phyloP scores from a whole-genome alignment of 1,140 invertebrate species.

The Colletes gigas region DNA sequence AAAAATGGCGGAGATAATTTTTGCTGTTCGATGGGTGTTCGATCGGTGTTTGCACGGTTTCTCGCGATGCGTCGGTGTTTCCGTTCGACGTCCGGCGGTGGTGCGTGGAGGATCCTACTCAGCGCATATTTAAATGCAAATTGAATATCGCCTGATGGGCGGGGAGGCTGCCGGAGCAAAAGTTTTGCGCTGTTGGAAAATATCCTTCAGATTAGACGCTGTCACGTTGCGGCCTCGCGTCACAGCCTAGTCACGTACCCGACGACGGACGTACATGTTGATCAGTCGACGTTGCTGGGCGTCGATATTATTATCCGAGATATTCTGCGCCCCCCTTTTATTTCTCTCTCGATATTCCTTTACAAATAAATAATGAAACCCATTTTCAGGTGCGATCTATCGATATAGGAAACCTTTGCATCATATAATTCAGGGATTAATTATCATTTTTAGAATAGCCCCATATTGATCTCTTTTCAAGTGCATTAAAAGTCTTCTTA shows the following conservation, averaged over 20 bases:
- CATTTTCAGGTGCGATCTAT: too few species aligned
- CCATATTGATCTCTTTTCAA: too few species aligned
- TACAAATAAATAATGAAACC: too few species aligned
- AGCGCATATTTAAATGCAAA: conserved; percentile 72
- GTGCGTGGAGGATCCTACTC: conserved; percentile 24
- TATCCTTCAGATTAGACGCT: conserved; percentile 50
- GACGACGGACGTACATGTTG: conserved; percentile 33
- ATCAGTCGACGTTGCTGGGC: neutral
- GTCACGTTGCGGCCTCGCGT: conserved; percentile 36
- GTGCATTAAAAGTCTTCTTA: too few species aligned
- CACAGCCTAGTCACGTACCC: conserved; percentile 17
- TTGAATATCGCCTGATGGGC: conserved; percentile 64
- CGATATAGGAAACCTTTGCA: too few species aligned
- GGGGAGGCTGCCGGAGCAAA: conserved; percentile 29
- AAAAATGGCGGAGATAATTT: too few species aligned
- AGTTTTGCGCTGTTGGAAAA: conserved; percentile 29
- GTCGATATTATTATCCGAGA: conserved; percentile 31
- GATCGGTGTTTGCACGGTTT: neutral
- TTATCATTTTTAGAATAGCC: too few species aligned
- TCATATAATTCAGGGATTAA: too few species aligned
- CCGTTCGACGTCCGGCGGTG: neutral
- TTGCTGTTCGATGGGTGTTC: neutral
- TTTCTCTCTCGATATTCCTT: too few species aligned
- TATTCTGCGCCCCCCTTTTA: neutral
- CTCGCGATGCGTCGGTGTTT: neutral